These are phyloP conservation scores for Haemorhous mexicanus DNA, from an alignment of 2,113 vertebrate species.

Conservation along the genomic window DNA sequence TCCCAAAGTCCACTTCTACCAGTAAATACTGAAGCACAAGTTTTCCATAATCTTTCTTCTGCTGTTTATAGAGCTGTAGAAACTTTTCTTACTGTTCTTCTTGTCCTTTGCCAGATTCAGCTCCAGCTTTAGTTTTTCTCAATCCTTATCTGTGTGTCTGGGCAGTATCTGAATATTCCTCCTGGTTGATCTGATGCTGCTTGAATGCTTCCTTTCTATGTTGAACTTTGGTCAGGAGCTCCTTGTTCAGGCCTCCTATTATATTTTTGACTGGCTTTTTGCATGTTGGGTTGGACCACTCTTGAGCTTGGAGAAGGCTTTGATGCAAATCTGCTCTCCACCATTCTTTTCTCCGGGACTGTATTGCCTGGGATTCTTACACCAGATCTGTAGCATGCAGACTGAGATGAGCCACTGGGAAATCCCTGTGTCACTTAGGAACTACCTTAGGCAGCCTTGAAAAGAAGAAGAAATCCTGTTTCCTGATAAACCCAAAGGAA, in stretches of 20 bases:
- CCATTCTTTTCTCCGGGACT: neutral
- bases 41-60: neutral
- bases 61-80: neutral
- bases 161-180: neutral
- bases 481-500: too few species aligned
- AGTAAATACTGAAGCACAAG: neutral
- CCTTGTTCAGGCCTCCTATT: neutral
- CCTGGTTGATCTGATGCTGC: neutral
- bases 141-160: neutral
- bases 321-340: neutral
- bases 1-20: neutral
- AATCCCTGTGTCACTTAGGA: neutral
- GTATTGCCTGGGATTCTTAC: neutral
- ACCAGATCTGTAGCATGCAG: neutral
- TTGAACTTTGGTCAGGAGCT: neutral
- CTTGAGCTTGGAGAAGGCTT: neutral
- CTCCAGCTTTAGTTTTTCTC: neutral
- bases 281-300: neutral
- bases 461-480: too few species aligned
- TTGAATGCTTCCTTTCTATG: neutral
- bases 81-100: neutral
- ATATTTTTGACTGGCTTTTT: neutral
- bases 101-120: neutral
- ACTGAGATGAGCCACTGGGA: neutral
- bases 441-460: too few species aligned